phyloP scores from a whole-genome alignment of 2,797 vertebrate genomes.

The Melopsittacus undulatus region DNA sequence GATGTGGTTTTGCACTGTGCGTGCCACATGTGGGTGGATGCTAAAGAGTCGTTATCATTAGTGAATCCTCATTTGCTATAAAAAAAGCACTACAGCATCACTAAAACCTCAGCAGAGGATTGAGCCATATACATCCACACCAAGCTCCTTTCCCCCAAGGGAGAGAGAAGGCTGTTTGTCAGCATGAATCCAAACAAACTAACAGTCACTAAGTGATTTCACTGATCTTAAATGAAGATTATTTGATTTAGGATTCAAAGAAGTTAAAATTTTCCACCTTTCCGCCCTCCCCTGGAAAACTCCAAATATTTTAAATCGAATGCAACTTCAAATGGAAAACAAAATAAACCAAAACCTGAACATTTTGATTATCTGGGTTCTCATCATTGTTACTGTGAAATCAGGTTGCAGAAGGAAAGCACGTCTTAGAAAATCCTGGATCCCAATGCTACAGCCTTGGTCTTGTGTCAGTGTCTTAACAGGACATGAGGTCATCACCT shows the following conservation, averaged over 20 bases:
- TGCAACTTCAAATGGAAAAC: not conserved
- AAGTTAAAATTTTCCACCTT: not conserved
- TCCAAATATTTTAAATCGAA: constrained; percentile 40
- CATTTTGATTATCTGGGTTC: not conserved
- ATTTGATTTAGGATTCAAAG: not conserved
- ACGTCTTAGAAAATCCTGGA: not conserved
- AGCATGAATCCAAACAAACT: not conserved
- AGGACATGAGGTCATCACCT: not conserved
- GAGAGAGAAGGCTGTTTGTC: not conserved
- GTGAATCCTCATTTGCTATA: not conserved
- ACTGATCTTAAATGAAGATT: not conserved
- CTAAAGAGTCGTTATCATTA: not conserved
- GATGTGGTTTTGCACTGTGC: not conserved
- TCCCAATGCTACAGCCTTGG: not conserved
- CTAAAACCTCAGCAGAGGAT: not conserved
- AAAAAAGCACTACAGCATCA: not conserved
- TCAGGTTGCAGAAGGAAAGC: not conserved
- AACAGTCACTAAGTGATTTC: not conserved
- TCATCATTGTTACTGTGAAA: not conserved
- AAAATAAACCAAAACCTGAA: not conserved
- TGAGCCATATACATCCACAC: not conserved
- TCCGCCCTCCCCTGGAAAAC: constrained; percentile 1
- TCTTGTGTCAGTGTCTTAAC: not conserved
- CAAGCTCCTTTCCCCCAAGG: not conserved
- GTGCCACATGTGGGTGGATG: not conserved